phyloP scores from a whole-genome alignment of 2,888 invertebrate species.

The Cistogaster globosa region DNA sequence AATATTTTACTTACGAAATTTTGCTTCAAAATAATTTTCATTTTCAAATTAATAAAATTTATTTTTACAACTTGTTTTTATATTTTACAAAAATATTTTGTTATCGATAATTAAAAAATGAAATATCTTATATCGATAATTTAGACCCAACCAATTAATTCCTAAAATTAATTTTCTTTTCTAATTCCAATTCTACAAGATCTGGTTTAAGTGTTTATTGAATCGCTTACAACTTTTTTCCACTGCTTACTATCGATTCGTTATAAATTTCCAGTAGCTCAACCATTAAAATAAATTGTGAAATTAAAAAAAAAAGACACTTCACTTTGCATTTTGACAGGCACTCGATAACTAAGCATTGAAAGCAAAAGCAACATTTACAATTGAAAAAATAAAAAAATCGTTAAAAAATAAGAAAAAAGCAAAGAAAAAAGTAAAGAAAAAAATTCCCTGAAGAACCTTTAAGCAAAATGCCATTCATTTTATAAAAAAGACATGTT shows the following conservation, averaged over 20 bases:
- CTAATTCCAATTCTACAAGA: no score
- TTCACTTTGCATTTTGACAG: constrained; percentile 36
- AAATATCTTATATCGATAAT: no score
- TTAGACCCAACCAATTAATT: no score
- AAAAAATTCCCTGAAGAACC: constrained; percentile 57
- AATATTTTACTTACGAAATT: no score
- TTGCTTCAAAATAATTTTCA: no score
- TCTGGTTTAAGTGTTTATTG: neutral
- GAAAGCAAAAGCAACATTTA: constrained; percentile 12
- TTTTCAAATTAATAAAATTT: no score
- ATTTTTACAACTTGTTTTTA: no score
- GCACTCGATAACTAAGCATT: constrained; percentile 20
- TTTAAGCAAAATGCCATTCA: constrained; percentile 62
- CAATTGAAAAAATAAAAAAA: neutral
- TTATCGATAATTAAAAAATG: neutral
- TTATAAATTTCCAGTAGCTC: constrained; percentile 49
- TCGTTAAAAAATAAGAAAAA: neutral
- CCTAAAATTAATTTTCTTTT: no score
- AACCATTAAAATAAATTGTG: constrained; percentile 20
- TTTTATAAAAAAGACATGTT: constrained; percentile 49
- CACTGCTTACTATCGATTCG: constrained; percentile 11
- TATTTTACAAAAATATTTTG: neutral
- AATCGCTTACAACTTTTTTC: constrained; percentile 19
- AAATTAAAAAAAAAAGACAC: no score
- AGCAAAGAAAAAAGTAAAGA: no score